These are phyloP conservation scores for Asarcornis scutulata DNA, from an alignment of 2,113 vertebrate species.

Conservation along the genomic window DNA sequence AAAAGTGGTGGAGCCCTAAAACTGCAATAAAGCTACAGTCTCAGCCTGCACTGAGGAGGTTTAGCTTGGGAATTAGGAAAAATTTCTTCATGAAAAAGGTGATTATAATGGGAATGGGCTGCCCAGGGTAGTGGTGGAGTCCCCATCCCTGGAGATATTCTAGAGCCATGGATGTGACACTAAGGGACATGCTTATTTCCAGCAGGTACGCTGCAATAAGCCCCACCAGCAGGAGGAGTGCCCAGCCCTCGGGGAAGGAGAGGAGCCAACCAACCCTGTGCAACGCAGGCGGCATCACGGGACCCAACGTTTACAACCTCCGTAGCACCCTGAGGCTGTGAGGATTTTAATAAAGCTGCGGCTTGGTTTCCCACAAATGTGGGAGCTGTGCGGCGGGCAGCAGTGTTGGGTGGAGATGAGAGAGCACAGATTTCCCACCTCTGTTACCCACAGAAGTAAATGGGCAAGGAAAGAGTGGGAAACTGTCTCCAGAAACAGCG, in stretches of 20 bases:
- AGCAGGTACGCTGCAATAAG: not conserved
- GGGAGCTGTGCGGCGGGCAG: fast-evolving
- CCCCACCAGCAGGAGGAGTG: not conserved
- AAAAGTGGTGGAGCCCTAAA: too few relatives aligned
- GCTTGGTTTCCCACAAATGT: not conserved
- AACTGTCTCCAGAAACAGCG: not conserved
- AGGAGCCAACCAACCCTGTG: not conserved
- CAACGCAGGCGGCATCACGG: fast-evolving
- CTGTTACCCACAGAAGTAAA: not conserved
- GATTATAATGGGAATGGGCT: too few relatives aligned
- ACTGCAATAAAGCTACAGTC: too few relatives aligned
- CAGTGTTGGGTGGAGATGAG: not conserved
- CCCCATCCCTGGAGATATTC: too few relatives aligned
- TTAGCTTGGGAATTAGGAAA: too few relatives aligned
- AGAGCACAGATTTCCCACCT: not conserved
- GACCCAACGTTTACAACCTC: not conserved
- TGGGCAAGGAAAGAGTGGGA: not conserved
- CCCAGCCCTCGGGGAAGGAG: not conserved
- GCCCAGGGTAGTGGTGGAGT: too few relatives aligned
- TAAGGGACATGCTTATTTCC: not conserved
- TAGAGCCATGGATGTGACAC: not conserved
- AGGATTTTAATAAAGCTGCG: not conserved
- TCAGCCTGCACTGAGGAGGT: too few relatives aligned
- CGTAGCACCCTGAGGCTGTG: not conserved
- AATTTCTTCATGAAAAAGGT: too few relatives aligned